phyloP scores from a whole-genome alignment of 2,113 vertebrate species.

The Psilopogon haemacephalus region DNA sequence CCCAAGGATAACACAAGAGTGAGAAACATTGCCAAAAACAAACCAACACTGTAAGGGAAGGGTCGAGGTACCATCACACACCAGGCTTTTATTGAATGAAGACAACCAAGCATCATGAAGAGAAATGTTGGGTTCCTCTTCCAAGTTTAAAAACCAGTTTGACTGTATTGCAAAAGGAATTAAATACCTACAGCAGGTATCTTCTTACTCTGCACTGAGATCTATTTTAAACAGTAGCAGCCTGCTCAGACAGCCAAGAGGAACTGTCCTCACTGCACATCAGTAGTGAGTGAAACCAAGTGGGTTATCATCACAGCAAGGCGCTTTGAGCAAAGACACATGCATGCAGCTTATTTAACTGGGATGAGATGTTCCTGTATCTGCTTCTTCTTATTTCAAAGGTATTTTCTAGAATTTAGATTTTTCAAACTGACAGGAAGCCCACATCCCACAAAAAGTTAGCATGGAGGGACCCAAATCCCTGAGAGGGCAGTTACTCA shows the following conservation, averaged over 20 bases:
- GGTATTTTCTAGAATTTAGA: neutral
- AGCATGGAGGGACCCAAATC: neutral
- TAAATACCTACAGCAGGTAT: neutral
- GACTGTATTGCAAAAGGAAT: neutral
- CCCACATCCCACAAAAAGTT: neutral
- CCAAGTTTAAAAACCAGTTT: neutral
- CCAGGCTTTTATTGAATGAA: neutral
- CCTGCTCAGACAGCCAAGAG: constrained; percentile 70
- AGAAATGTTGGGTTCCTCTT: neutral
- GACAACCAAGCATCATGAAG: neutral
- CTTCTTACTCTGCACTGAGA: neutral
- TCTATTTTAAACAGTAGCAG: neutral
- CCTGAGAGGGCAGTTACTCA: neutral
- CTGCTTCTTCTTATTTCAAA: neutral
- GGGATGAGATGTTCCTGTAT: neutral
- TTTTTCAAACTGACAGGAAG: neutral
- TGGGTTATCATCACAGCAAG: constrained; percentile 53
- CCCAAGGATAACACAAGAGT: neutral
- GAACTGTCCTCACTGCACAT: constrained; percentile 46
- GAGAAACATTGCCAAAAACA: neutral
- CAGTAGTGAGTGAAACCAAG: constrained; percentile 62
- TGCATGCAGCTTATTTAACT: neutral
- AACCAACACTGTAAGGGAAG: neutral
- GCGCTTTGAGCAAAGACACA: neutral
- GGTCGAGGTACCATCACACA: neutral